Evolutionary conservation across 2,113 vertebrate species (phyloP).

Genomic region (Serinus canaria): DNA sequence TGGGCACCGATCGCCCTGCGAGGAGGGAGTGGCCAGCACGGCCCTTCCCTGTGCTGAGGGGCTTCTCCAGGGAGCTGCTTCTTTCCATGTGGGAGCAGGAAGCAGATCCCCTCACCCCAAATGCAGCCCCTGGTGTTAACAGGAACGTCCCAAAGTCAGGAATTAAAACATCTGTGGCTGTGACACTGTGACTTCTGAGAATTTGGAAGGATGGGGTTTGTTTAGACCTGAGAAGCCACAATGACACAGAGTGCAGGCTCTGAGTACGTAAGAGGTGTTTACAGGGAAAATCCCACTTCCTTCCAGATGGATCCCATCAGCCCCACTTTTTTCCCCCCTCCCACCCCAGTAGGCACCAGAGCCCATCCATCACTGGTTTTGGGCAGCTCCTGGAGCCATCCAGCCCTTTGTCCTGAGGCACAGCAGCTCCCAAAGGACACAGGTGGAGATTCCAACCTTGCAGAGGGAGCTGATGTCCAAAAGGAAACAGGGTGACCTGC

Average conservation of each 20-base stretch:
- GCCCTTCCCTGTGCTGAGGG: background rate
- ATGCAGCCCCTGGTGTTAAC: background rate
- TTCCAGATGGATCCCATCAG: background rate
- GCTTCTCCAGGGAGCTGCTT: background rate
- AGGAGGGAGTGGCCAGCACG: background rate
- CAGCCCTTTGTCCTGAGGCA: background rate
- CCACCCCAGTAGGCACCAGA: background rate
- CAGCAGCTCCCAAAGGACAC: fast-evolving
- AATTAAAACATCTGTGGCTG: background rate
- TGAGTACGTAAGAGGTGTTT: background rate
- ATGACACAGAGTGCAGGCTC: background rate
- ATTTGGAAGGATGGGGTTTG: background rate
- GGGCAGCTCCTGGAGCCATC: background rate
- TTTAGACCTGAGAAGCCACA: background rate
- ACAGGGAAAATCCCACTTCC: background rate
- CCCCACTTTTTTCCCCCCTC: background rate
- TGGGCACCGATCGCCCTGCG: fast-evolving
- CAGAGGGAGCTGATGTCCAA: fast-evolving
- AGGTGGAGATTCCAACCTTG: fast-evolving
- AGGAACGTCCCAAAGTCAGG: background rate
- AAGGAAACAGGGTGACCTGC: fast-evolving
- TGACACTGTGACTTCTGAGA: background rate
- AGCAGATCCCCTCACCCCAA: background rate
- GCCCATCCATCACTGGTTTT: fast-evolving
- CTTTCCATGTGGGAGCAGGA: fast-evolving